A percentile compares a stretch with the other conserved stretches of the same genome.
These are phyloP conservation scores for Eupithecia inturbata DNA, from an alignment of 2,888 invertebrate species.

Conservation along the genomic window DNA sequence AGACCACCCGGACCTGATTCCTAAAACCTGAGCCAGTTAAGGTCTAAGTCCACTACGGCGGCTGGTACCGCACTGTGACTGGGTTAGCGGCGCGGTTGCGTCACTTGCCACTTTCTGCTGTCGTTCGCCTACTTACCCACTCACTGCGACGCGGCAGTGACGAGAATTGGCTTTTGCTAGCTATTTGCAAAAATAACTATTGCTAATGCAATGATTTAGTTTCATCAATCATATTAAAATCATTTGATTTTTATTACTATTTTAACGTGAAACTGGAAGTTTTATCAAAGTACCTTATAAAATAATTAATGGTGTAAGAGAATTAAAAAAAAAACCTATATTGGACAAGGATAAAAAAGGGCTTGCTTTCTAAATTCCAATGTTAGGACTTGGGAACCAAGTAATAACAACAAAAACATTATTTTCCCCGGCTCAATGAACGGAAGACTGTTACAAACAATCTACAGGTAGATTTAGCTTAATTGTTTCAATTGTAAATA, in stretches of 20 bases:
- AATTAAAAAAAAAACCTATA: too few species aligned
- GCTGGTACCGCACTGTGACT: constrained; percentile 62
- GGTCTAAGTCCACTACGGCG: background rate
- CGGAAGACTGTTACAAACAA: too few species aligned
- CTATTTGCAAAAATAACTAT: constrained; percentile 12
- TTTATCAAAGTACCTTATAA: background rate
- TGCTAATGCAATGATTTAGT: too few species aligned
- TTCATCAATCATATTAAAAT: too few species aligned
- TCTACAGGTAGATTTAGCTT: too few species aligned
- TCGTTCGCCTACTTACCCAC: constrained; percentile 82
- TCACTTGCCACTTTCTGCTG: constrained; percentile 82
- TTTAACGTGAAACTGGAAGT: background rate
- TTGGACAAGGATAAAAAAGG: too few species aligned
- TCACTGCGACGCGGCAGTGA: constrained; percentile 72
- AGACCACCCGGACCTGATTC: background rate
- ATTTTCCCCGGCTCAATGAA: too few species aligned
- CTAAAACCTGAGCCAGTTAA: background rate
- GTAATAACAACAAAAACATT: too few species aligned
- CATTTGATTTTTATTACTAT: background rate
- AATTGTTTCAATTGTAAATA: too few species aligned
- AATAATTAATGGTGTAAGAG: too few species aligned
- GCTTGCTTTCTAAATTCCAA: too few species aligned
- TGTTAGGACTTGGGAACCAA: too few species aligned
- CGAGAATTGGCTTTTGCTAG: constrained; percentile 67
- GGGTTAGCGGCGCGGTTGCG: constrained; percentile 81